phyloP scores from a whole-genome alignment of 2,888 invertebrate species.

The Byasa hedistus region DNA sequence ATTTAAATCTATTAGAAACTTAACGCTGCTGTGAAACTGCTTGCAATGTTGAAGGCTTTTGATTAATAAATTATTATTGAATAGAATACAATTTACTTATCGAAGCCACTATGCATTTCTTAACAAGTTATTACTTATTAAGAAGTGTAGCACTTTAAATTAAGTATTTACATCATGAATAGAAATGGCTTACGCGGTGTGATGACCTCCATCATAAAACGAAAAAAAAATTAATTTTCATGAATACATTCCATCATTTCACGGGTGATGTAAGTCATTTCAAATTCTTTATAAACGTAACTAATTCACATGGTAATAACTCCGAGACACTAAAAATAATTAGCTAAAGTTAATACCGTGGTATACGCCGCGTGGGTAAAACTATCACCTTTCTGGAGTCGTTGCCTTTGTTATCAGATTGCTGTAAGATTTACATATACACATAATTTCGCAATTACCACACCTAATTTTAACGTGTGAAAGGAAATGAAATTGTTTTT shows the following conservation, averaged over 20 bases:
- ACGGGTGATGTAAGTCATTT: background rate
- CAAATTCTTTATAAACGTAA: background rate
- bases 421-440: slow-evolving; percentile 11
- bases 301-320: background rate
- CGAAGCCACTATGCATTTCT: no score
- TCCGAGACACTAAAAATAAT: background rate
- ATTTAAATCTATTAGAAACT: no score
- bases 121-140: no score
- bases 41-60: no score
- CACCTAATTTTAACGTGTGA: background rate
- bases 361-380: slow-evolving; percentile 12
- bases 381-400: slow-evolving; percentile 4
- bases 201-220: no score
- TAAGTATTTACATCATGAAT: no score
- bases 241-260: background rate
- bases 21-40: no score
- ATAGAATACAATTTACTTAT: no score
- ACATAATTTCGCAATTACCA: slow-evolving; percentile 8
- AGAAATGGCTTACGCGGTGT: no score
- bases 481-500: background rate
- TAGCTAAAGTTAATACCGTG: background rate
- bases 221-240: background rate
- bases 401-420: slow-evolving; percentile 9
- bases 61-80: no score
- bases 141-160: no score